phyloP scores from a whole-genome alignment of 37 sponge, comb jelly and placozoan genomes.

The Chondrilla cf. caribensis region DNA sequence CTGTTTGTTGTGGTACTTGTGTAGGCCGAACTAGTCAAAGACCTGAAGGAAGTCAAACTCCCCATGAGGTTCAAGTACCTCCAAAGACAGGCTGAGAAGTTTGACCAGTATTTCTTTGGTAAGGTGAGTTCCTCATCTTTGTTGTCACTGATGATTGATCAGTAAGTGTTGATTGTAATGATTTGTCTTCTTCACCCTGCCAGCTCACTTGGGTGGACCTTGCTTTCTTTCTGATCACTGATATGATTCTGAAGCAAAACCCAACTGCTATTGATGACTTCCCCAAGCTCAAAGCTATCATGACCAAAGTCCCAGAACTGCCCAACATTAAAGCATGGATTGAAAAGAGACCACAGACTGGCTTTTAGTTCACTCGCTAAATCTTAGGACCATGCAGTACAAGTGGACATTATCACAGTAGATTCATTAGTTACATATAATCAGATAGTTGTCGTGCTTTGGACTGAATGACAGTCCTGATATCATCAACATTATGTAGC shows the following conservation, averaged over 20 bases:
- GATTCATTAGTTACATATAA: too few relatives aligned
- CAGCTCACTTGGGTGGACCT: conserved; percentile 17
- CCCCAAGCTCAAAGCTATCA: background rate
- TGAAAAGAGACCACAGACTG: background rate
- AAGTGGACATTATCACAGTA: too few relatives aligned
- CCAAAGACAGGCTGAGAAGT: background rate
- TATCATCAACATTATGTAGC: too few relatives aligned
- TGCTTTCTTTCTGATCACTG: background rate
- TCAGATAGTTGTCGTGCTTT: too few relatives aligned
- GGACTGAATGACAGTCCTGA: too few relatives aligned
- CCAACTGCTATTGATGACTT: background rate
- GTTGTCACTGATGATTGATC: too few relatives aligned
- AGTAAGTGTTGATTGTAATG: too few relatives aligned
- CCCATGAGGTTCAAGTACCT: background rate
- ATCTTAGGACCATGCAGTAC: too few relatives aligned
- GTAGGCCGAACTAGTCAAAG: background rate
- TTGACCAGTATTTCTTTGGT: background rate
- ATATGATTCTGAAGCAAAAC: background rate
- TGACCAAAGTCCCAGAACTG: background rate
- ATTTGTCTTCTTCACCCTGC: too few relatives aligned
- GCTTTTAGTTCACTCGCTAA: background rate
- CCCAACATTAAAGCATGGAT: conserved; percentile 24
- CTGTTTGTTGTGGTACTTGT: background rate
- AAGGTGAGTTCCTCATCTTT: too few relatives aligned
- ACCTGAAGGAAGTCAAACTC: background rate